Evolutionary conservation across 2,797 vertebrate species (phyloP), one percentile per base, ranked within the genome.

Genomic region (Lycodopsis pacificus): DNA sequence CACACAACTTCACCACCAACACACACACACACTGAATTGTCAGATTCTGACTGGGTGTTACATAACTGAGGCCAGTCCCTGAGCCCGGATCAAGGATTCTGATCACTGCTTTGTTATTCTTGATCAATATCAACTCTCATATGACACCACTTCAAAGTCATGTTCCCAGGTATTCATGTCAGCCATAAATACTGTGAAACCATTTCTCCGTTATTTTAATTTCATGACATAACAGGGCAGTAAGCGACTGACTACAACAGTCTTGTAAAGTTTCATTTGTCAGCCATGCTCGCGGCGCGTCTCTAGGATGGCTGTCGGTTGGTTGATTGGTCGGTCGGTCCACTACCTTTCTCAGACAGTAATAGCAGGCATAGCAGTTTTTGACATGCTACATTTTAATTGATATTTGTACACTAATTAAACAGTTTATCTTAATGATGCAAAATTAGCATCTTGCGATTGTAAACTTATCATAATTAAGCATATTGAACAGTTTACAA

Each of bases 21-120:
- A 36, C 48, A 59, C 53, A 19, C 69, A 44, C 69, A 15, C 46
- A 13, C n/a, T 58, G 44, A 70, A 86, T 69, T 67, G 66, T 70
- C 68, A 46, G 19, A 71, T 61, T 82, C 80, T 65, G 69, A 59
- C 79, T 73, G 72, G 77, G 42, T 81, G 63, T 89, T 88, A 78
- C 77, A 76, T 88, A 90, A 89, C 68, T 8, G 25, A 79, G 61
- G 69, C 81, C 49, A 17, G 63, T 75, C 53, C 25, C 76, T 79
- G 76, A 80, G 64, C 71, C 69, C 1, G 36, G 74, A 86, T 89
- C 80, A 87, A 86, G 81, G 76, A 86, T 85, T 84, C 67, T 74
- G 68, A 84, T 80, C 88, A 70, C 70, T 83, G 76, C 77, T 77
- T 85, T 90, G 74, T 81, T 86, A 65, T 83, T 81, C 67, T 59